Evolutionary conservation across 2,888 invertebrate genomes (phyloP), one percentile per base, ranked within the genome.

Genomic region (Ethmia dodecea): DNA sequence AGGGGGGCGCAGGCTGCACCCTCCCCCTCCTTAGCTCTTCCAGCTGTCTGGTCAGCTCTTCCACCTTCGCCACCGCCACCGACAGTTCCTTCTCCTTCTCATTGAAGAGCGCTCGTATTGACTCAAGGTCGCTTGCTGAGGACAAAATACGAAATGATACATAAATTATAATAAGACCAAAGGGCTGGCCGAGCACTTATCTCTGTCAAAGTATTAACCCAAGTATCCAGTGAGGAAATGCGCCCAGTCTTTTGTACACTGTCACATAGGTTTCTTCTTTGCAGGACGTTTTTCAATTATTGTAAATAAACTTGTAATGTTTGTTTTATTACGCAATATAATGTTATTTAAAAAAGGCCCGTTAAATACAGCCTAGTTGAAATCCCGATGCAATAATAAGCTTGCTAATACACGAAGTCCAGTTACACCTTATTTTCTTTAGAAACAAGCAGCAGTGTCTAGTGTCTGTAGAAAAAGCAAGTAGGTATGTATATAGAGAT

Each of bases 31-130:
- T 88, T 52, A 99, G 84, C 64, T 98, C 97, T 72, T 99, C 98
- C 50, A 99, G 88, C 84, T 99, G 98, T 57, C 94, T 87, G 45
- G 97, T 97, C 68, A 99, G 88, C 81, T 97, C 96, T 67, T 99
- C 98, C 65, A 98, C 98, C 86, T 97, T 97, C 62, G 95, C 95
- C 68, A 98, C 97, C n/a, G 98, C 98, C 89, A 97, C 87, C 37
- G 96, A 94, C 43, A 99, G 86, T 83, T 98, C 98, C 79, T 97
- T 97, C 75, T 98, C 98, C 72, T 98, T 98, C 72, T 98, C 97
- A 88, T 96, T 97, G 90, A 98, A 98, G 41, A 98, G 89, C 47
- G 96, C 95, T 62, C 97, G 92, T 74, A 97, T 97, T 52, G 97
- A 95, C 87, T 98, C 97, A 83, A 98, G 89, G 88, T 98, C 98